A percentile compares a stretch with the other conserved stretches of the same genome.
These are phyloP conservation scores for Pocota personata DNA, from an alignment of 2,888 invertebrate genomes.

Conservation along the genomic window DNA sequence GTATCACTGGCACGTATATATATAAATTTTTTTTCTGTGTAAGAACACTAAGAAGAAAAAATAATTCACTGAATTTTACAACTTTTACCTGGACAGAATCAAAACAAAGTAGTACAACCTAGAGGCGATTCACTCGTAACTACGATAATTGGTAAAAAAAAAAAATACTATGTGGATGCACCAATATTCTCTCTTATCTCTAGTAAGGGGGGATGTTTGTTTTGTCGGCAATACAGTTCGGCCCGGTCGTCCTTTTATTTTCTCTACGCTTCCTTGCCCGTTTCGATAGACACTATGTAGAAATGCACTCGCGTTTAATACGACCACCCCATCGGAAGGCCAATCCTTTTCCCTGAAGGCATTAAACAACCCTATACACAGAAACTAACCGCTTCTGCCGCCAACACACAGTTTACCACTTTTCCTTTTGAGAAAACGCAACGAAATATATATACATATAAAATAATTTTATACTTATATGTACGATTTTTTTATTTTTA, in stretches of 20 bases:
- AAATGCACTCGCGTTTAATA: constrained; percentile 60
- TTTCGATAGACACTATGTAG: constrained; percentile 26
- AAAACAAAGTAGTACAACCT: constrained; percentile 71
- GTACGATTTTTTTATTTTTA: constrained; percentile 2
- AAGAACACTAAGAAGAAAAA: neutral
- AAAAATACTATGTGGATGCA: constrained; percentile 34
- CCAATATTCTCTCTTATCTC: constrained; percentile 24
- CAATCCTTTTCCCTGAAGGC: constrained; percentile 54
- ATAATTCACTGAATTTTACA: neutral
- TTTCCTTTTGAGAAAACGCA: neutral
- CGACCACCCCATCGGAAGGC: constrained; percentile 61
- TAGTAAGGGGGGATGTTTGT: constrained; percentile 44
- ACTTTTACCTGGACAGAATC: constrained; percentile 35
- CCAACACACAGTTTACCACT: constrained; percentile 10
- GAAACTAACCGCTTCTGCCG: constrained; percentile 52
- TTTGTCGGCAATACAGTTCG: constrained; percentile 65
- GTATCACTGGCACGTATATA: constrained; percentile 42
- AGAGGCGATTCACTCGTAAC: constrained; percentile 27
- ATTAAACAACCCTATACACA: constrained; percentile 29
- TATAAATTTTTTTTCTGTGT: neutral
- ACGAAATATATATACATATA: neutral
- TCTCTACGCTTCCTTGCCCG: constrained; percentile 14
- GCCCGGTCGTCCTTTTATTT: constrained; percentile 50
- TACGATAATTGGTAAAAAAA: neutral
- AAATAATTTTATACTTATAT: neutral